Conservation (phyloP, 53 echinoderm and acorn worm genomes). For the Stichopus horrens region DNA sequence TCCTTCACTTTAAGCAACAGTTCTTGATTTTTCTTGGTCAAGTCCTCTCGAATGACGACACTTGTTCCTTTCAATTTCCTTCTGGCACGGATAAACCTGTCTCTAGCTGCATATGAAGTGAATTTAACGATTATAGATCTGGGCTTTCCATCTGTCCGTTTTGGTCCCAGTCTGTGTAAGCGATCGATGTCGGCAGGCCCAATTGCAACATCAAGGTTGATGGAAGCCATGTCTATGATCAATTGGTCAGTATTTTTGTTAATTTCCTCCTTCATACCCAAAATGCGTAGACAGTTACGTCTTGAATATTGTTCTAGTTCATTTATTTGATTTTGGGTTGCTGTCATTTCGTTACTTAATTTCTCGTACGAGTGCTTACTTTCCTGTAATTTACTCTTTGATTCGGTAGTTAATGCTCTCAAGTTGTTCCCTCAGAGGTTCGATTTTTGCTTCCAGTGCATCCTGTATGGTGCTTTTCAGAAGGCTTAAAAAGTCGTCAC, state of each 20-base stretch:
- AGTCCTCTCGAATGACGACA: too few species aligned
- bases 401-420: not conserved
- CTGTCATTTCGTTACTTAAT: not conserved
- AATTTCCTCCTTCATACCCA: not conserved
- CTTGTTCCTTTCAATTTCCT: not conserved
- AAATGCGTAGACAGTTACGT: not conserved
- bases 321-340: not conserved
- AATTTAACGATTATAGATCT: slow-evolving; percentile 8
- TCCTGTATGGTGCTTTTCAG: not conserved
- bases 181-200: not conserved
- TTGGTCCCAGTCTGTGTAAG: not conserved
- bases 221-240: slow-evolving; percentile 15
- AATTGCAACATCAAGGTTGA: not conserved
- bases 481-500: too few species aligned
- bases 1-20: too few species aligned
- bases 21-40: too few species aligned
- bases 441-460: slow-evolving; percentile 17
- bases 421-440: not conserved
- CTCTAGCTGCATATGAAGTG: not conserved
- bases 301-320: slow-evolving; percentile 2
- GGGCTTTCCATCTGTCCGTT: not conserved
- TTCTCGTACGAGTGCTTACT: not conserved
- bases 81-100: slow-evolving; percentile 2
- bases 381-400: not conserved
- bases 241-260: not conserved